These are phyloP conservation scores for Tiphia femorata DNA, from an alignment of 2,888 invertebrate genomes.

Conservation along the genomic window DNA sequence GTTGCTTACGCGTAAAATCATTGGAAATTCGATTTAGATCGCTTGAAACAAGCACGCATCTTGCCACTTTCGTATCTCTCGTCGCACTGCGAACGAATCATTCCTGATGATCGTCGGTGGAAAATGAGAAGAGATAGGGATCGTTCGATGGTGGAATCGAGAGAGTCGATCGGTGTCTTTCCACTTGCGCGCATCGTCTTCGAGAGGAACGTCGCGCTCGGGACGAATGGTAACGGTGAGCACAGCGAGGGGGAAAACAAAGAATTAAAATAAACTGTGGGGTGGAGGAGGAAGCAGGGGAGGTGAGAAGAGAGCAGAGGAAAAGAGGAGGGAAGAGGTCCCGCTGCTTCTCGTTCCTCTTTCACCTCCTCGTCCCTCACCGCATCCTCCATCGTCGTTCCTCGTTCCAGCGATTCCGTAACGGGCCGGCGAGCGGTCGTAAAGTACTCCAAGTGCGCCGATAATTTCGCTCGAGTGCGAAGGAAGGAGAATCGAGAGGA, in stretches of 20 bases:
- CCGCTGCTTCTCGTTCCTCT: background rate
- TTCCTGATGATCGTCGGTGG: too few species aligned
- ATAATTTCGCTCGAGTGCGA: conserved; percentile 11
- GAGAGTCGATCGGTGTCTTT: too few species aligned
- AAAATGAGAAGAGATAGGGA: too few species aligned
- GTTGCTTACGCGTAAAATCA: too few species aligned
- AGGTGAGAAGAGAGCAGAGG: background rate
- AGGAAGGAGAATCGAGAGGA: conserved; percentile 1
- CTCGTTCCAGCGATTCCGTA: conserved; percentile 12
- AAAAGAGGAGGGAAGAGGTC: background rate
- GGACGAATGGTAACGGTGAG: background rate
- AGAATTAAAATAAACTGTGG: background rate
- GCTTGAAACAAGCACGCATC: too few species aligned
- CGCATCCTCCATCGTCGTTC: background rate
- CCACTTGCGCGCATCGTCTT: too few species aligned
- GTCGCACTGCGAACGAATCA: too few species aligned
- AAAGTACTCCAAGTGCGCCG: conserved; percentile 13
- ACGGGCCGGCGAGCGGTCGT: conserved; percentile 13
- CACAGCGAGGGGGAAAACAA: background rate
- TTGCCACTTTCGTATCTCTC: too few species aligned
- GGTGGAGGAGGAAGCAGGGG: background rate
- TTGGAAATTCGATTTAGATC: too few species aligned
- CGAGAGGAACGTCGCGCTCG: too few species aligned
- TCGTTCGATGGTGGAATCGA: too few species aligned
- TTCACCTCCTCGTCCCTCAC: conserved; percentile 6